phyloP scores from a whole-genome alignment of 2,888 invertebrate species.

The Nomada hirtipes region DNA sequence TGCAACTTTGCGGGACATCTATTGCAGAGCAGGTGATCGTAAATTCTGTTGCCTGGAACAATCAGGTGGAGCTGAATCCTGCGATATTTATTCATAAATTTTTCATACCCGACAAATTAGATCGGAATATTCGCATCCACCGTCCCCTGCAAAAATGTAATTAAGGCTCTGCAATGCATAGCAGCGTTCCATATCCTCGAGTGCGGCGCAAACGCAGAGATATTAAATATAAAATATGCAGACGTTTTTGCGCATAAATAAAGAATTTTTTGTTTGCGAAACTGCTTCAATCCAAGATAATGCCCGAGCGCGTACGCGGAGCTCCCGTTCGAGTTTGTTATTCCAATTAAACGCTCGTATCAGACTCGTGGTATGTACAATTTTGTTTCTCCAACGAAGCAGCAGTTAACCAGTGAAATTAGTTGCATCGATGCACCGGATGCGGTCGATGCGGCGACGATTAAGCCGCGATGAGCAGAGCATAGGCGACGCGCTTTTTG shows the following conservation, averaged over 20 bases:
- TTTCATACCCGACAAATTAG: no score
- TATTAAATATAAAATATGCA: no score
- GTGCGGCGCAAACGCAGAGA: no score
- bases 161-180: no score
- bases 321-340: conserved; percentile 17
- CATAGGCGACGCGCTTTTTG: conserved; percentile 10
- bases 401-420: conserved; percentile 28
- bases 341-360: conserved; percentile 34
- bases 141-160: no score
- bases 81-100: no score
- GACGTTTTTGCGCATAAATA: neutral
- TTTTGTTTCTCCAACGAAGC: conserved; percentile 2
- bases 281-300: neutral
- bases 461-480: conserved; percentile 21
- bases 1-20: no score
- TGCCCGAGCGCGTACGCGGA: neutral
- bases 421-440: conserved; percentile 54
- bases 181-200: no score
- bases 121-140: no score
- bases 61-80: no score
- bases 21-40: no score
- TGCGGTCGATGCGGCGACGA: conserved; percentile 32
- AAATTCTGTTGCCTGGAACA: no score
- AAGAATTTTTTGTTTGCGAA: neutral
- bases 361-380: neutral